Base-by-base conservation (phyloP, 2,888 invertebrate genomes). In the Drosophila rubida region DNA sequence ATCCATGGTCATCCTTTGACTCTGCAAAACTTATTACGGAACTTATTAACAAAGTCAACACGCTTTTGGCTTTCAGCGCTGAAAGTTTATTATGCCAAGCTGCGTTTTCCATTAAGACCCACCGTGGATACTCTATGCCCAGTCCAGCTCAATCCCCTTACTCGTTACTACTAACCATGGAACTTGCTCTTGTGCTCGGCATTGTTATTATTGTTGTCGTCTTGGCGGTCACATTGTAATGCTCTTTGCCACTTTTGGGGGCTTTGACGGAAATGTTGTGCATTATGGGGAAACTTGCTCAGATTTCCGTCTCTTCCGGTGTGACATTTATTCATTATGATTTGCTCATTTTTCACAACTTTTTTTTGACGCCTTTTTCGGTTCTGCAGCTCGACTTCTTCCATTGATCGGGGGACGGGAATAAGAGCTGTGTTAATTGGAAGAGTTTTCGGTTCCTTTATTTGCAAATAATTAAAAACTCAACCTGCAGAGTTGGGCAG, bases 21-120 rank as follows among this genome's bases (percentile, higher is more conserved):
- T 44, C 23, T 19, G 54, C n/a, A 59, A 67, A 86, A 84, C 81
- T 84, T 88, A 88, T 86, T 83, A 88, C 70, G 65, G 72, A 86
- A 80, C 84, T 88, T 85, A 88, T 88, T 80, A 85, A 86, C 87
- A 88, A 87, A 87, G 87, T 88, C 88, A 80, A 87, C 84, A 87
- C 79, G 69, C 69, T 70, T 69, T 66, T 57, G 66, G 61, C 73
- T 64, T 65, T 48, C 59, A 41, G 25, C 42, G 27, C 46, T 61
- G 55, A 68, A 80, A 80, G 78, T 86, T 86, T 88, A 80, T 87
- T 85, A 88, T 87, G 77, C 81, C 69, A 58, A 63, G 69, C 70
- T 70, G 69, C 80, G 78, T 82, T 86, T 78, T 66, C 74, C 87
- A 87, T 83, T 83, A 79, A 49, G 50, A 53, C 54, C 37, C 57